Conservation (phyloP, 2,113 vertebrate genomes). For the Ploceus nigricollis region DNA sequence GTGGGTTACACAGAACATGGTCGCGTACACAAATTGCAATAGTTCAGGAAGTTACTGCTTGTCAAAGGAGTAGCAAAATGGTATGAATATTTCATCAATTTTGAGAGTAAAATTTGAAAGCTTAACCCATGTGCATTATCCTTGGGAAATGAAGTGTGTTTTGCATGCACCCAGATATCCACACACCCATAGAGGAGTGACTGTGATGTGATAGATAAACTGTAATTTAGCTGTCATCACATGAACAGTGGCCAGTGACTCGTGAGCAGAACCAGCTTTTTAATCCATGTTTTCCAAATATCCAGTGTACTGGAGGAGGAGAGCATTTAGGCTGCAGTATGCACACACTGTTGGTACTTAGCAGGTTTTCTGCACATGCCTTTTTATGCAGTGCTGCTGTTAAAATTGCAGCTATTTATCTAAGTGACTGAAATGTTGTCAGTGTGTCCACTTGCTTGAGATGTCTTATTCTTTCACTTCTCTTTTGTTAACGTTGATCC, state of each 20-base stretch:
- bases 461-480: neutral
- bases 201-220: neutral
- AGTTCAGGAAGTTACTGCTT: neutral
- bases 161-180: neutral
- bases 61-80: neutral
- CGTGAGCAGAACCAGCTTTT: neutral
- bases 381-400: neutral
- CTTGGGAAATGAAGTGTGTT: neutral
- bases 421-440: neutral
- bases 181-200: neutral
- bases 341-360: neutral
- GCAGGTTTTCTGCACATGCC: fast-evolving
- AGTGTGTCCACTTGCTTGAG: neutral
- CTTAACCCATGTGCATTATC: neutral
- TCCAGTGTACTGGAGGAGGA: neutral
- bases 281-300: neutral
- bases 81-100: neutral
- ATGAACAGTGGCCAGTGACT: neutral
- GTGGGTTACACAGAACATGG: neutral
- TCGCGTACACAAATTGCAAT: fast-evolving
- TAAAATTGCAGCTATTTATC: neutral
- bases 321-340: neutral
- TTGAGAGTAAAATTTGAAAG: neutral
- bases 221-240: neutral
- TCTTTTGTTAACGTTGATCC: neutral